Base-by-base conservation (phyloP, 2,113 vertebrate genomes). In the Ranitomeya variabilis region DNA sequence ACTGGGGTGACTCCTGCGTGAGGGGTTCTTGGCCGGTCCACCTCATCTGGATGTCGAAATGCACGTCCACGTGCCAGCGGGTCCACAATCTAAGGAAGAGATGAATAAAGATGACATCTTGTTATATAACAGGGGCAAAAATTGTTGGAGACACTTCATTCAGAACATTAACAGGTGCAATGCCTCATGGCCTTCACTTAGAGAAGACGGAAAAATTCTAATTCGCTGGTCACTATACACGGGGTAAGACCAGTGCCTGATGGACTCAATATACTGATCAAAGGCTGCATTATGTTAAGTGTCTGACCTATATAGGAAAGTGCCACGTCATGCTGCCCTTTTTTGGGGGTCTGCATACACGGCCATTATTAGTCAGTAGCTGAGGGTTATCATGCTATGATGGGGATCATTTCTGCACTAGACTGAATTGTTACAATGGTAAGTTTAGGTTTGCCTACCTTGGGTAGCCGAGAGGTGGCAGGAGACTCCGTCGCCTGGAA, bases 31-130 rank as follows among this genome's bases (percentile, higher is more conserved):
- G 96, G 96, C 21, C 96, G 95, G 67, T 98, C 98, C 0, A 93
- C 73, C 13, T 98, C 97, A 0, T 98, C 97, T 0, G 96, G 95
- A 60, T 95, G 96, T 71, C 97, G 97, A 92, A 98, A 99, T 0
- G 96, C 96, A 81, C 97, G 95, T 3, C 97, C 97, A 6, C 97
- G 95, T 62, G 97, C 98, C 92, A 99, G 93, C 0, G 98, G 97
- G 87, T 99, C 98, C 88, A 97, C 96, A 0, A 99, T 99, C 98
- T 99, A 87, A 74, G 23, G 86, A 5, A 0, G 54, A 77, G 19
- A 90, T 11, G 0, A 37, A 71, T 2, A 18, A 86, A 13, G 10
- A 19, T 31, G 11, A 11, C 13, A 71, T 8, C 19, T 21, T 69
- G n/a, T 2, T 5, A 3, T 45, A 45, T 4, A 45, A 45, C 37